These are phyloP conservation scores for Rhincodon typus DNA, from an alignment of 2,797 vertebrate species.

Conservation along the genomic window DNA sequence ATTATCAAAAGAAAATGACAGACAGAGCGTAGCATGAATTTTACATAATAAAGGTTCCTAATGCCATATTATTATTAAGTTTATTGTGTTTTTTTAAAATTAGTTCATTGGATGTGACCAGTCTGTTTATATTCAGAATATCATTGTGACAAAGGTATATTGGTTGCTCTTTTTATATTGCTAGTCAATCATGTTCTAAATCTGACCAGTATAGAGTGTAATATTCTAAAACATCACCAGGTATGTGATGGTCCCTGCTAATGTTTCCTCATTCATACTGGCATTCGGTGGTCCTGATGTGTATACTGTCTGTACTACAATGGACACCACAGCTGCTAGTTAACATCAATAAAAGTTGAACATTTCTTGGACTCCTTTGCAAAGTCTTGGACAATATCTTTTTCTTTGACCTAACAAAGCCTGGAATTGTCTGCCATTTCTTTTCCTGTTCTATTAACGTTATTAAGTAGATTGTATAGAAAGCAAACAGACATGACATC, in stretches of 20 bases:
- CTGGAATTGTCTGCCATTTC: conserved; percentile 89
- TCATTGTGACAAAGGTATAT: conserved; percentile 51
- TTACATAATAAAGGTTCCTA: not conserved
- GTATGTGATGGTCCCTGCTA: conserved; percentile 61
- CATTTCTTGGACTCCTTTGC: conserved; percentile 60
- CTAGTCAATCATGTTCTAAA: conserved; percentile 47
- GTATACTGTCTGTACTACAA: conserved; percentile 68
- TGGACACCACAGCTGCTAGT: conserved; percentile 71
- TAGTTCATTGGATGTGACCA: not conserved
- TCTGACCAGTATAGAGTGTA: conserved; percentile 52
- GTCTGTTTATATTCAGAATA: conserved; percentile 44
- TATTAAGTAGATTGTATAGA: conserved; percentile 54
- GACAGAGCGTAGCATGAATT: not conserved
- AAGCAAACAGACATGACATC: not conserved
- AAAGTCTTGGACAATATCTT: conserved; percentile 83
- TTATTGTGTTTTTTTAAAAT: not conserved
- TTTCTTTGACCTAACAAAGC: conserved; percentile 85
- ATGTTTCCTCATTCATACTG: conserved; percentile 66
- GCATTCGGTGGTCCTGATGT: conserved; percentile 64
- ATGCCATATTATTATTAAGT: not conserved
- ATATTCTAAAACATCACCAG: conserved; percentile 63
- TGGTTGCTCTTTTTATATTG: conserved; percentile 51
- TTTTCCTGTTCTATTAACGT: conserved; percentile 80
- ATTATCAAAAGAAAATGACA: not conserved
- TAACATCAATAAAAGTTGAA: conserved; percentile 91